phyloP scores from a whole-genome alignment of 2,888 invertebrate species.

The Heteromurus nitidus region DNA sequence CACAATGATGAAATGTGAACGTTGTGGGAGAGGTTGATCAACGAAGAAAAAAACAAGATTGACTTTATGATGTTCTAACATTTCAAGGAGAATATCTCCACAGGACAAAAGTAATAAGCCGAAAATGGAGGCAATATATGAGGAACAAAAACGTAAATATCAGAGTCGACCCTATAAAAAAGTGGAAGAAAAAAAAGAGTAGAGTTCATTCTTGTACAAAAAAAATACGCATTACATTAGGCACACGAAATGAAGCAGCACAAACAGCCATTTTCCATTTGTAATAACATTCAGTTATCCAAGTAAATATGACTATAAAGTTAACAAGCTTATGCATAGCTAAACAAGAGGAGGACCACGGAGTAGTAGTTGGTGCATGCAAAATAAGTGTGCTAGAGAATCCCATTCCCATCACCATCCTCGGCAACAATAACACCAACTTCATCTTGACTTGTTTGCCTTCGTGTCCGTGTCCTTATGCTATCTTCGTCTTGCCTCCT shows the following conservation, averaged over 20 bases:
- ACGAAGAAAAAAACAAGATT: no score
- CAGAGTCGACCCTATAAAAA: not conserved
- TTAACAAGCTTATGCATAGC: slow-evolving; percentile 73
- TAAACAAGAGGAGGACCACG: slow-evolving; percentile 60
- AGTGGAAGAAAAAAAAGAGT: not conserved
- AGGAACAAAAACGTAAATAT: not conserved
- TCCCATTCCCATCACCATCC: no score
- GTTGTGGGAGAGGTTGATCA: no score
- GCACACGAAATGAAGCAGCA: slow-evolving; percentile 72
- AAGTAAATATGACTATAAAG: slow-evolving; percentile 72
- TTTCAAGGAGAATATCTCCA: not conserved
- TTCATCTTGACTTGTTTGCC: slow-evolving; percentile 1
- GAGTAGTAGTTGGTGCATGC: slow-evolving; percentile 36
- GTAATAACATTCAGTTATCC: slow-evolving; percentile 73
- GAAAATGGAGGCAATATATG: not conserved
- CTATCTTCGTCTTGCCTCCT: not conserved
- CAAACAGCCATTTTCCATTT: slow-evolving; percentile 73
- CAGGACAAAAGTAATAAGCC: slow-evolving; percentile 6
- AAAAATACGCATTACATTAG: slow-evolving; percentile 57
- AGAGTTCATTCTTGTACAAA: slow-evolving; percentile 48
- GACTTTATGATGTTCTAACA: no score
- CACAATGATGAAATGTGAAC: no score
- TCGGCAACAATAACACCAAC: no score
- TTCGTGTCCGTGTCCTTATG: slow-evolving; percentile 23
- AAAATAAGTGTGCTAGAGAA: slow-evolving; percentile 38